Base-by-base conservation (phyloP, 1,140 invertebrate genomes). In the Brachionus rotundiformis region DNA sequence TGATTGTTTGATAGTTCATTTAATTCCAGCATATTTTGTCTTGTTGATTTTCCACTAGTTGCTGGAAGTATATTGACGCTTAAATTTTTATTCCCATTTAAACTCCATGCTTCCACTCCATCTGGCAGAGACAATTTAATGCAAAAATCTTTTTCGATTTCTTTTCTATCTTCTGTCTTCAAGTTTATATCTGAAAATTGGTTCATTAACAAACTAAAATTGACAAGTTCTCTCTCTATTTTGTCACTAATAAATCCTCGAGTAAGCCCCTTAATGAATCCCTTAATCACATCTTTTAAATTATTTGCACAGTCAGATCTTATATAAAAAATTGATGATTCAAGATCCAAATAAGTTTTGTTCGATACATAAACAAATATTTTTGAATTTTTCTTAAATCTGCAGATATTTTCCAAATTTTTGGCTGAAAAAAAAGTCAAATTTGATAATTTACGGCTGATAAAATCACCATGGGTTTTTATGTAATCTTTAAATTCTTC, bases 131-230 rank as follows among this genome's bases (percentile, higher is more conserved):
- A n/a, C 16, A 68, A 33, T 36, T 68, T 68, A 3, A 68, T 68
- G 2, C 63, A 29, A 68, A 68, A 68, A 8, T 68, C 63, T 68
- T 68, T 68, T 33, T 68, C 63, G 5, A 68, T 68, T 36, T 68
- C 63, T 19, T 68, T 68, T 36, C 16, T 16, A 36, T 68, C 63
- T 33, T 68, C 63, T 16, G 16, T 16, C 16, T 36, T 68, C 2
- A 68, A 16, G 36, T 36, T 63, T n/a, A 27, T 3, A 39, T 39
- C 31, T 3, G 29, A 33, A 16, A 68, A 68, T 19, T 68, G 63
- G 29, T 68, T 16, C 63, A 68, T 68, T 33, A 68, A 68, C 10
- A 68, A 36, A 68, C 63, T 36, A 68, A 68, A 68, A 16, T 68
- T 68, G 8, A 68, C 29, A 10, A 68, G n/a, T 33, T 68, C 63